Base-by-base conservation (phyloP, 2,888 invertebrate species). In the Bedellia somnulentella region DNA sequence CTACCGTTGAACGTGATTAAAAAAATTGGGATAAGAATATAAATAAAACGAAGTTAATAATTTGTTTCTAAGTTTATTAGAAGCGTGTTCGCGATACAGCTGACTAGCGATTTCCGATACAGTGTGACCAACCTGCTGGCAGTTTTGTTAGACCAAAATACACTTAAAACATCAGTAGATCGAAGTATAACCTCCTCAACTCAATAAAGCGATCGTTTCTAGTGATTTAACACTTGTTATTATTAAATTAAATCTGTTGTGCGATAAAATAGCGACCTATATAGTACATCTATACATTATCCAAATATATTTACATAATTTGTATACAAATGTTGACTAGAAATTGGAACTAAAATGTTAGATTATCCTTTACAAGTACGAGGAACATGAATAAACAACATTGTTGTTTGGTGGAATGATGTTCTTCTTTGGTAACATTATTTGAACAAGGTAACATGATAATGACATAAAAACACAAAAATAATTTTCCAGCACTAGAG, bases 1-100 rank as follows among this genome's bases (percentile, higher is more conserved):
- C n/a, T n/a, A n/a, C n/a, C n/a, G n/a, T n/a, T n/a, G n/a, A n/a
- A n/a, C n/a, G n/a, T n/a, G n/a, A n/a, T n/a, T n/a, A n/a, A n/a
- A n/a, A n/a, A n/a, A n/a, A n/a, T n/a, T n/a, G n/a, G n/a, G n/a
- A n/a, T n/a, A n/a, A n/a, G n/a, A n/a, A n/a, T n/a, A n/a, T n/a
- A n/a, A n/a, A n/a, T n/a, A n/a, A n/a, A n/a, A n/a, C n/a, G n/a
- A n/a, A n/a, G n/a, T n/a, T n/a, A n/a, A n/a, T n/a, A n/a, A n/a
- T n/a, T n/a, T n/a, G n/a, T n/a, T n/a, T n/a, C n/a, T n/a, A n/a
- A n/a, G n/a, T n/a, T n/a, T n/a, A 71, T 68, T 73, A 64, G 61
- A 73, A 71, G 73, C 73, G 70, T 67, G 71, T 60, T 57, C 49
- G 70, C 71, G 67, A 70, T 71, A 62, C 70, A 55, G 62, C 64